Conservation (phyloP, 2,797 vertebrate genomes). For the Pangasius djambal region DNA sequence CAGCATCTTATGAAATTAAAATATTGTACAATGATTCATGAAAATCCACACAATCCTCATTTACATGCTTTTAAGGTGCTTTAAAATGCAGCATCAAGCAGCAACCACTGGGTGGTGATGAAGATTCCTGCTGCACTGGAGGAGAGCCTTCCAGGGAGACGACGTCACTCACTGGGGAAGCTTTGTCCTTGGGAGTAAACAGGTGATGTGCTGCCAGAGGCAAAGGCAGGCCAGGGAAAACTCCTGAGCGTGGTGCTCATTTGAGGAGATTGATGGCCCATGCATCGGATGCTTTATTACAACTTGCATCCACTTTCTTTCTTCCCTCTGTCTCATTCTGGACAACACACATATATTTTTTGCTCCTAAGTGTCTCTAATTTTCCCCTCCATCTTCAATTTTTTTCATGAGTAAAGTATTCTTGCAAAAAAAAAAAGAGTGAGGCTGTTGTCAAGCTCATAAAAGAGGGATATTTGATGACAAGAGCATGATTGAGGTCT, state of each 20-base stretch:
- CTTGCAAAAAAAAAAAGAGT: not conserved
- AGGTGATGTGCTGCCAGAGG: conserved; percentile 48
- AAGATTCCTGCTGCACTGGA: conserved; percentile 53
- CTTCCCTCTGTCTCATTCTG: conserved; percentile 34
- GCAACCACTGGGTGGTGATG: conserved; percentile 72
- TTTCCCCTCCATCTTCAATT: conserved; percentile 29
- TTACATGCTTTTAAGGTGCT: conserved; percentile 25
- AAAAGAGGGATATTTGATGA: conserved; percentile 42
- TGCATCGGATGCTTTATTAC: conserved; percentile 54
- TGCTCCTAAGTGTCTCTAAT: conserved; percentile 38
- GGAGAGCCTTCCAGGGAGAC: conserved; percentile 23
- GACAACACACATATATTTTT: conserved; percentile 55
- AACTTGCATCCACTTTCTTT: conserved; percentile 55
- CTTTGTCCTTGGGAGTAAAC: conserved; percentile 53
- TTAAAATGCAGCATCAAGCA: conserved; percentile 42
- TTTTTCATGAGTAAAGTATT: conserved; percentile 20
- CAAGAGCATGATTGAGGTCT: conserved; percentile 24
- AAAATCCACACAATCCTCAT: conserved; percentile 28
- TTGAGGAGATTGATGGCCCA: conserved; percentile 52
- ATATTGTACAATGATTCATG: conserved; percentile 31
- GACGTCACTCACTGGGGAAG: conserved; percentile 32
- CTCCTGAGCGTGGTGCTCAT: conserved; percentile 21
- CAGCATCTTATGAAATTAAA: conserved; percentile 35
- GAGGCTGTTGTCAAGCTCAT: conserved; percentile 39
- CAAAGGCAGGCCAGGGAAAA: conserved; percentile 33